Evolutionary conservation across 2,888 invertebrate species (phyloP).

Genomic region (Gortyna flavago): DNA sequence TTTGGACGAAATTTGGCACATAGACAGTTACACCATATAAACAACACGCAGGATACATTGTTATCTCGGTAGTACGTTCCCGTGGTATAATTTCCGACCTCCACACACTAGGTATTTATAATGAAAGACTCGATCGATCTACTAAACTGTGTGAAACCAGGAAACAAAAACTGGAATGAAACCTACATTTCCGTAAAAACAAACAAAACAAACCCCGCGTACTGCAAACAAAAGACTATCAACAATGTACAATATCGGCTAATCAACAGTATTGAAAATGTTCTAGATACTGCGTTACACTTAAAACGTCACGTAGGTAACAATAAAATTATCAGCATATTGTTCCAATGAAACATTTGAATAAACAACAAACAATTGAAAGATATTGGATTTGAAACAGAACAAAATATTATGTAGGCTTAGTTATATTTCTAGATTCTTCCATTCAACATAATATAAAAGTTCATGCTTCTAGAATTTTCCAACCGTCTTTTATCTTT

Average conservation of each 20-base stretch:
- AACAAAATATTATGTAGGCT: background rate
- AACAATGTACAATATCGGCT: constrained; percentile 20
- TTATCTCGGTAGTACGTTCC: background rate
- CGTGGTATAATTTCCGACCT: background rate
- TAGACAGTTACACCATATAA: no score
- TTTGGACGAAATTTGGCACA: background rate
- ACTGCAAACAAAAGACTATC: constrained; percentile 27
- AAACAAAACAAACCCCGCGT: constrained; percentile 9
- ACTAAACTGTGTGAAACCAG: background rate
- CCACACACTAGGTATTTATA: no score
- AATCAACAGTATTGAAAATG: constrained; percentile 32
- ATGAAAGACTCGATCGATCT: background rate
- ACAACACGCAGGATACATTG: background rate
- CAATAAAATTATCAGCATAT: constrained; percentile 34
- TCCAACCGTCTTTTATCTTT: constrained; percentile 16
- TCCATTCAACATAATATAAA: background rate
- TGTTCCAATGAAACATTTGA: constrained; percentile 34
- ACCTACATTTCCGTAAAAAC: background rate
- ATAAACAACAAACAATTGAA: constrained; percentile 13
- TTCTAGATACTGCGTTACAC: constrained; percentile 42
- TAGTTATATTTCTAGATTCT: constrained; percentile 21
- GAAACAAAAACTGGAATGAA: background rate
- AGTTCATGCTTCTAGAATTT: constrained; percentile 20
- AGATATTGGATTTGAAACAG: background rate
- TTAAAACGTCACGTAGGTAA: constrained; percentile 25